These are phyloP conservation scores for Drosophila longiperda DNA, from an alignment of 2,888 invertebrate species.

Conservation along the genomic window DNA sequence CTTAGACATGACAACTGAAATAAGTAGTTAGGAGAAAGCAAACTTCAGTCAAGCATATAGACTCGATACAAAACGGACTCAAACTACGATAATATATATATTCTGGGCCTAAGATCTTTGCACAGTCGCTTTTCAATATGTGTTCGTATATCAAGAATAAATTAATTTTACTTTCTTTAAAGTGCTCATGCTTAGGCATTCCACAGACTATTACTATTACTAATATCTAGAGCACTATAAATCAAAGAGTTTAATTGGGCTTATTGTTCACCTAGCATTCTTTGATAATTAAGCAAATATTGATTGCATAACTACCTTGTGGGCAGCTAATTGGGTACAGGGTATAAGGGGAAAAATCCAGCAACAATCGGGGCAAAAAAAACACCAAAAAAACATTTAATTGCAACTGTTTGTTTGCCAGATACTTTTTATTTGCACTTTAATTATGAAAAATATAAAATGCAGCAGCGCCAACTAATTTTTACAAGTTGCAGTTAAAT, in stretches of 20 bases:
- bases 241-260: neutral
- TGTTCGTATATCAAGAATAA: neutral
- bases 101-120: neutral
- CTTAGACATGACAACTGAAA: neutral
- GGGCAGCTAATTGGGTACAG: conserved; percentile 5
- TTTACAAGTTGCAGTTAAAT: conserved; percentile 65
- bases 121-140: neutral
- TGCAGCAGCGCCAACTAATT: conserved; percentile 65
- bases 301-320: neutral
- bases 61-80: neutral
- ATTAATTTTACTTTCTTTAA: neutral
- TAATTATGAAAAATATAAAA: conserved; percentile 71
- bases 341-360: conserved; percentile 20
- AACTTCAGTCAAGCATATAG: neutral
- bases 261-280: neutral
- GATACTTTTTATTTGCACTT: conserved; percentile 77
- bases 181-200: neutral
- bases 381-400: conserved; percentile 49
- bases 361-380: conserved; percentile 13
- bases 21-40: neutral
- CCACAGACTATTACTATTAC: too few species aligned
- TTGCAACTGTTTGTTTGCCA: conserved; percentile 74
- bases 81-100: neutral
- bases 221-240: neutral
- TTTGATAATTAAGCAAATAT: neutral